Evolutionary conservation across 2,113 vertebrate genomes (phyloP).

Genomic region (Etia nguti): DNA sequence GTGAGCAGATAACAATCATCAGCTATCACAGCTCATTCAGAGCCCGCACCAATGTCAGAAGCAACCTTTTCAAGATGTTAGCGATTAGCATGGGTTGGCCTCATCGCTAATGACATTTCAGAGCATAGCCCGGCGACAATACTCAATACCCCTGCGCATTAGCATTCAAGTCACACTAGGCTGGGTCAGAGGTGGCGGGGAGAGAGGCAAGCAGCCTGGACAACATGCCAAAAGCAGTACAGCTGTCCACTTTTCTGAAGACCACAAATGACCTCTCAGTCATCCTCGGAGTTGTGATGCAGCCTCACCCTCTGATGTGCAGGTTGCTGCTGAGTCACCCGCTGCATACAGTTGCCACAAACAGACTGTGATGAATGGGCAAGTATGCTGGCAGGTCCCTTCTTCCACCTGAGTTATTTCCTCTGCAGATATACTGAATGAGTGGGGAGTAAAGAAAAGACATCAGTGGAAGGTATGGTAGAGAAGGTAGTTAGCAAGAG

Average conservation of each 20-base stretch:
- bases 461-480: not conserved
- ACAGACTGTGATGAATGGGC: slow-evolving; percentile 53
- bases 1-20: slow-evolving; percentile 39
- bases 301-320: slow-evolving; percentile 11
- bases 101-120: slow-evolving; percentile 55
- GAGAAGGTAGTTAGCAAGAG: not conserved
- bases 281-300: slow-evolving; percentile 1
- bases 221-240: slow-evolving; percentile 44
- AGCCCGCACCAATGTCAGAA: slow-evolving; percentile 34
- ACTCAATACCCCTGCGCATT: slow-evolving; percentile 35
- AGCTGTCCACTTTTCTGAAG: slow-evolving; percentile 45
- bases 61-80: slow-evolving; percentile 55
- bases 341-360: slow-evolving; percentile 33
- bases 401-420: slow-evolving; percentile 51
- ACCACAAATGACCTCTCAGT: slow-evolving; percentile 29
- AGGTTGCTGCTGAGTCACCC: slow-evolving; percentile 58
- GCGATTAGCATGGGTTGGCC: slow-evolving; percentile 52
- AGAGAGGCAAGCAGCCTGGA: slow-evolving; percentile 35
- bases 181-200: slow-evolving; percentile 48
- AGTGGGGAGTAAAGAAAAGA: not conserved
- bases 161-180: slow-evolving; percentile 35
- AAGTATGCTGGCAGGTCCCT: slow-evolving; percentile 43
- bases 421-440: slow-evolving; percentile 37
- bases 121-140: slow-evolving; percentile 35
- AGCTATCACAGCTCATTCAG: slow-evolving; percentile 33